Base-by-base conservation (phyloP, 2,797 vertebrate species). In the Onychomys arenicola region DNA sequence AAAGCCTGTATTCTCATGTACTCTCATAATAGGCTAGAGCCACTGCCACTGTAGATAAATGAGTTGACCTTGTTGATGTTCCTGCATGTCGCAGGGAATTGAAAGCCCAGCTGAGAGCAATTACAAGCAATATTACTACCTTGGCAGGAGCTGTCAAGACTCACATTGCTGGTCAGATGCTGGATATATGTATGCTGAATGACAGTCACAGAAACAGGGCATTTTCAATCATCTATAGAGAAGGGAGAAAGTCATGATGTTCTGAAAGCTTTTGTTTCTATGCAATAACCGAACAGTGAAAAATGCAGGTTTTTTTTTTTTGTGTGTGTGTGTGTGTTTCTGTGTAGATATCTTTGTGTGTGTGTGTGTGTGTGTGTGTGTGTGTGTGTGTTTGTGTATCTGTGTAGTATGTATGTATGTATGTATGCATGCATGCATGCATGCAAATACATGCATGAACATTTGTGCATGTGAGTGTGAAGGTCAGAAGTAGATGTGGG, bases 31-130 rank as follows among this genome's bases (percentile, higher is more conserved):
- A 92, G 34, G 19, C 34, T 75, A 75, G 75, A 78, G 76, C 6
- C 88, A 75, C 34, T 94, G 75, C 69, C 37, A 75, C 75, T 78
- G 40, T 90, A 91, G 93, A 85, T 92, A 93, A 96, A 92, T 90
- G 43, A 90, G 89, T 88, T 97, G 95, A 94, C 59, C 73, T 92
- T 92, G 69, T 65, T 87, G 71, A 85, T 96, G 59, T 89, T 93
- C 23, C 81, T 94, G 46, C 88, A 52, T 96, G 77, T 96, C 1
- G 0, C 21, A 71, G 86, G 52, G 71, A 95, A 76, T 71, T 96
- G 91, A 96, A 96, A 96, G 73, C 77, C 77, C 91, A 96, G 37
- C 52, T 80, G 93, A 96, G 91, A 91, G 65, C 76, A 95, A 94
- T 93, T 97, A 91, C 40, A 93, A 91, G 90, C 40, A 95, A 82